Evolutionary conservation across 2,113 vertebrate genomes (phyloP), one percentile per base, ranked within the genome.

Genomic region (Orientallactaga bullata): DNA sequence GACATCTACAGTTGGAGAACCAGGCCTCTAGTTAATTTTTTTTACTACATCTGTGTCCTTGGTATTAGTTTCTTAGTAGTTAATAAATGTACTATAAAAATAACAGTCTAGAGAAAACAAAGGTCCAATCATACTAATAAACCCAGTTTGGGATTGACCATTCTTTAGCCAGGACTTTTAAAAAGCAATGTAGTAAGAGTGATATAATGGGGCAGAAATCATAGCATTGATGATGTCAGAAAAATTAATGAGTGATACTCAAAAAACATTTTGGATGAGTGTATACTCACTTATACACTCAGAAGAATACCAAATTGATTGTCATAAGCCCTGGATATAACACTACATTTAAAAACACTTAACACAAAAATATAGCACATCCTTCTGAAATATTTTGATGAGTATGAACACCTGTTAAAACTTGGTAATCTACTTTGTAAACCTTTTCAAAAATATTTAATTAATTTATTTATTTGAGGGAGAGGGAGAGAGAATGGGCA

Each of bases 311-410:
- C 32, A 37, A 47, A 68, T 37, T 60, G 26, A 39, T 73, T 73
- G 20, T 85, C 78, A 82, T 39, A 51, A 85, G 51, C 37, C 55
- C 30, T 23, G 32, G 23, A 16, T 88, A 17, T 90, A 69, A 15
- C n/a, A 84, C 42, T 32, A 39, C 15, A 83, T 60, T 35, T 77
- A 85, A 88, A 85, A 88, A 13, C 74, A 15, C 89, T 32, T 74
- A 71, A 7, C 55, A 60, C 16, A 65, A 24, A 68, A 92, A 51
- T 47, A 72, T 8, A 37, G 58, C 4, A 78, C 47, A 61, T 18
- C 16, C 18, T 95, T 94, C 76, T 80, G n/a, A 94, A 81, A 10
- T 63, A 68, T 37, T 78, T 82, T 92, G 58, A 93, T 30, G 85
- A 82, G 10, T 88, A 68, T 69, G 77, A 85, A 86, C 7, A 80